phyloP scores from a whole-genome alignment of 2,888 invertebrate species.

The Ashinkailepas kermadecensis region DNA sequence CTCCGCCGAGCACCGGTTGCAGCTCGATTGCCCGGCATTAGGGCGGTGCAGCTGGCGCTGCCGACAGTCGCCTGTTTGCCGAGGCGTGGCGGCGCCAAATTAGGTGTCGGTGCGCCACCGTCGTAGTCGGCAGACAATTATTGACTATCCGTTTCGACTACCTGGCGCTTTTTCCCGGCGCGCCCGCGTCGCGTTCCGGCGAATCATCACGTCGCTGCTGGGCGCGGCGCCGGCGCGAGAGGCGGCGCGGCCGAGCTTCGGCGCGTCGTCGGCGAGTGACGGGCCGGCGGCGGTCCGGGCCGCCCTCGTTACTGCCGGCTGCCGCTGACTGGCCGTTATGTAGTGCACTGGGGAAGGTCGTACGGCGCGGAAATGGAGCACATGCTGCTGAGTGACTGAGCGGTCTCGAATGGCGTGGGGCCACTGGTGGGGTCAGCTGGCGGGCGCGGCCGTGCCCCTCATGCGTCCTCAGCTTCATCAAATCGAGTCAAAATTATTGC shows the following conservation, averaged over 20 bases:
- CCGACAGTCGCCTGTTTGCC: neutral
- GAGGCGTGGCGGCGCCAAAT: neutral
- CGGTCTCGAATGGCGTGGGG: too few relatives aligned
- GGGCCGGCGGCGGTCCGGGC: neutral
- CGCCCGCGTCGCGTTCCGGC: neutral
- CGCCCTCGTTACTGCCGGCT: neutral
- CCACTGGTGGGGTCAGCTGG: too few relatives aligned
- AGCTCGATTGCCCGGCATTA: neutral
- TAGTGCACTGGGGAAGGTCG: neutral
- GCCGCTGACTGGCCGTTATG: neutral
- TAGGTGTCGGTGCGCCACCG: neutral
- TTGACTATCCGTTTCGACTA: conserved; percentile 6
- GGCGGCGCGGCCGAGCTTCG: neutral
- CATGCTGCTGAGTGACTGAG: too few relatives aligned
- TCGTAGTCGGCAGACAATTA: neutral
- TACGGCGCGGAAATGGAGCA: neutral
- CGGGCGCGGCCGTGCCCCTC: too few relatives aligned
- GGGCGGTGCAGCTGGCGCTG: neutral
- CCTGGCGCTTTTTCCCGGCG: neutral
- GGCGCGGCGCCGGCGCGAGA: neutral
- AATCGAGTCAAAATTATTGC: too few relatives aligned
- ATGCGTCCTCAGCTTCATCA: too few relatives aligned
- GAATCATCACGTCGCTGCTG: neutral
- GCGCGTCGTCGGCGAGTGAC: neutral
- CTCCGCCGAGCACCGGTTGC: neutral